Conservation (phyloP, 2,888 invertebrate species). For the Cetonia aurata region DNA sequence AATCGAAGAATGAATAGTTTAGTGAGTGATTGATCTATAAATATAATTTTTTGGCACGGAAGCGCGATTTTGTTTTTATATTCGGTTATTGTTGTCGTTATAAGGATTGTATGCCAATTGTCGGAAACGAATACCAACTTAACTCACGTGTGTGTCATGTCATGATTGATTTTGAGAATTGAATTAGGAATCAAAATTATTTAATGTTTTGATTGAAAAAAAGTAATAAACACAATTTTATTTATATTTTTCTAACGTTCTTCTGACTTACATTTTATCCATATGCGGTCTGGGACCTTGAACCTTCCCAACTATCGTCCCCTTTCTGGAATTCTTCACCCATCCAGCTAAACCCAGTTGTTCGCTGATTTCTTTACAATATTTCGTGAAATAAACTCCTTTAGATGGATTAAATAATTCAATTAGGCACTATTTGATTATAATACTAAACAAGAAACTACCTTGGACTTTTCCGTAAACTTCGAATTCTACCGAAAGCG, state of each 20-base stretch:
- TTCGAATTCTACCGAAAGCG: conserved; percentile 90
- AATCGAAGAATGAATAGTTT: conserved; percentile 24
- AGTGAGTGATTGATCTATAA: conserved; percentile 39
- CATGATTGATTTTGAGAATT: no score
- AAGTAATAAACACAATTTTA: no score
- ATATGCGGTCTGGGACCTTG: conserved; percentile 84
- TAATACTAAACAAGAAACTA: conserved; percentile 60
- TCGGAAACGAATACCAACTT: no score
- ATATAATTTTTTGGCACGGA: conserved; percentile 41
- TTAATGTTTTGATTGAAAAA: no score
- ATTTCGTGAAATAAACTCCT: conserved; percentile 92
- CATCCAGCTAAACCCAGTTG: conserved; percentile 85
- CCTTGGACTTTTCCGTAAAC: conserved; percentile 93
- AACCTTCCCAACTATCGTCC: conserved; percentile 90
- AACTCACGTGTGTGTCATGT: no score
- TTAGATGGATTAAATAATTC: conserved; percentile 48
- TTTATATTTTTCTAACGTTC: background rate
- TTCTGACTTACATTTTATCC: conserved; percentile 83
- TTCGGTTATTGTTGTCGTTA: conserved; percentile 17
- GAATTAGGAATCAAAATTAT: no score
- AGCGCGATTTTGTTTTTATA: conserved; percentile 22
- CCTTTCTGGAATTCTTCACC: conserved; percentile 91
- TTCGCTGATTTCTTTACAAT: conserved; percentile 83
- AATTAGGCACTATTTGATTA: background rate
- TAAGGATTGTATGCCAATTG: background rate